Conservation (phyloP, 1,140 invertebrate species). For the Tetragonula clypearis region DNA sequence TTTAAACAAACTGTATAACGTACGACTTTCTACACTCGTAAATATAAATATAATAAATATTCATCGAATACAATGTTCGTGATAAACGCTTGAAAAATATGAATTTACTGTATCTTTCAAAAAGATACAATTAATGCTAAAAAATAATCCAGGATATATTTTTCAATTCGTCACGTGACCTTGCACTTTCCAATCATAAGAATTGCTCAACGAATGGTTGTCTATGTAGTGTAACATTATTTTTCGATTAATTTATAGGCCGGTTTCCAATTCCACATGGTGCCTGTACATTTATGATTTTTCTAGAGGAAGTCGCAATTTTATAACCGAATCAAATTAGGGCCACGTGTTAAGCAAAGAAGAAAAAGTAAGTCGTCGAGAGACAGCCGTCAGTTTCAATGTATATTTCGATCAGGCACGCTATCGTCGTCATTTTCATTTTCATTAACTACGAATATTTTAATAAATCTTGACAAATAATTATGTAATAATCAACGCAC, state of each 20-base stretch:
- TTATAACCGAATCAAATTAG: neutral
- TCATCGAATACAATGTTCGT: neutral
- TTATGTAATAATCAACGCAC: neutral
- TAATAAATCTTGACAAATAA: neutral
- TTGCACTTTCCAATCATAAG: neutral
- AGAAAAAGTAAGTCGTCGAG: neutral
- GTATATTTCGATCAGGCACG: neutral
- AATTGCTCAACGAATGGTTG: neutral
- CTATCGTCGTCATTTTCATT: neutral
- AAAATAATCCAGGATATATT: neutral
- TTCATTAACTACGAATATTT: neutral
- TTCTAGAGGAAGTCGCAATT: neutral
- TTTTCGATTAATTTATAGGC: neutral
- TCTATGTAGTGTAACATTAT: neutral
- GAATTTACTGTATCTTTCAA: neutral
- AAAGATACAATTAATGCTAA: neutral
- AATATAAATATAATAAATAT: neutral
- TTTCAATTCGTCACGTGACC: neutral
- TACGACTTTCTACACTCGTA: too few species aligned
- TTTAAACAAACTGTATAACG: neutral
- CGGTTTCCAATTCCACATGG: neutral
- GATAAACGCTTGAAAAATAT: neutral
- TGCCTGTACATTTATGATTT: constrained; percentile 19
- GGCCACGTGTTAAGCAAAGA: neutral
- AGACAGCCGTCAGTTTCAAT: neutral